Conservation (phyloP, 2,113 vertebrate species). For the Ammospiza nelsoni region DNA sequence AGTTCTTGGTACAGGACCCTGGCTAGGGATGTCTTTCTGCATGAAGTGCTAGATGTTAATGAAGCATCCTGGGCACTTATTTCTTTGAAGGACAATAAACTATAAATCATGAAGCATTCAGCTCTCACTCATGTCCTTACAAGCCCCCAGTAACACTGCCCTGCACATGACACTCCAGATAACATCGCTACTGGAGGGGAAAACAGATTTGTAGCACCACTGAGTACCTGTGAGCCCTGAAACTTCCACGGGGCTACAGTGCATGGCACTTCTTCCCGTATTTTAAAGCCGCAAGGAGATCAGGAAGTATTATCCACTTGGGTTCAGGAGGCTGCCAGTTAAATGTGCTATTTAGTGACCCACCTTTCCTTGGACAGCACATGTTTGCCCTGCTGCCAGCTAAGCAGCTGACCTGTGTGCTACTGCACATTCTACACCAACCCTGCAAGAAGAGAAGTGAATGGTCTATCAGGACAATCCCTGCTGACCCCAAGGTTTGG, state of each 20-base stretch:
- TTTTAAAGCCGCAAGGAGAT: background rate
- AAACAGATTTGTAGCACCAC: background rate
- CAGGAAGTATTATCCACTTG: background rate
- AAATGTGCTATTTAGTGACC: background rate
- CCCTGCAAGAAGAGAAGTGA: background rate
- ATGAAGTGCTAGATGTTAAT: background rate
- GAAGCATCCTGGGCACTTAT: background rate
- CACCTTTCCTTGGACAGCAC: background rate
- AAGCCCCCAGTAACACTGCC: background rate
- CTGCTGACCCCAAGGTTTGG: background rate
- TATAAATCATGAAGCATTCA: background rate
- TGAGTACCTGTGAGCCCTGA: background rate
- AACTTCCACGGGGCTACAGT: background rate
- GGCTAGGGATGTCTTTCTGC: background rate
- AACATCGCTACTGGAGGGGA: background rate
- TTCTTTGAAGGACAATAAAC: background rate
- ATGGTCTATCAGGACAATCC: background rate
- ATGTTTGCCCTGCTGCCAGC: background rate
- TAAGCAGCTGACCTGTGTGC: background rate
- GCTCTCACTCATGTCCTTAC: background rate
- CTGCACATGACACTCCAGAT: background rate
- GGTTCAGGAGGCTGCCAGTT: background rate
- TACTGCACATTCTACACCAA: background rate
- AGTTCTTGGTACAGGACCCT: background rate
- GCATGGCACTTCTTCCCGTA: rapidly evolving